Conservation (phyloP, 1,140 invertebrate species). For the Lordiphosa mommai region DNA sequence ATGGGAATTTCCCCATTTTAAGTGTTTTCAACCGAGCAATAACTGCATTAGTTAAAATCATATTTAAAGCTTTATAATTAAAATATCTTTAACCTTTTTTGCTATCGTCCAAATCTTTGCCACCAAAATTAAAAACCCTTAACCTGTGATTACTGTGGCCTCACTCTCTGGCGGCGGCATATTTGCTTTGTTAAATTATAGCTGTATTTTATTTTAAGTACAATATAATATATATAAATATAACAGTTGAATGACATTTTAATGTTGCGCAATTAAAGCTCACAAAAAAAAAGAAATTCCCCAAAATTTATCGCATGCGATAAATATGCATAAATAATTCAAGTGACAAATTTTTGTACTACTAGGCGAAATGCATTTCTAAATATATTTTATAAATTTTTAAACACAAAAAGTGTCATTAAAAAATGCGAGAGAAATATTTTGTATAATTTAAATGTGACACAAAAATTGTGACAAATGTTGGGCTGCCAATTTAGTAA, state of each 20-base stretch:
- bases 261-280: constrained; percentile 63
- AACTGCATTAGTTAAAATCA: no score
- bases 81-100: no score
- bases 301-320: constrained; percentile 59
- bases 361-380: constrained; percentile 25
- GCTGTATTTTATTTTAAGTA: no score
- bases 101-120: no score
- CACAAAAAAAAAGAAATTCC: constrained; percentile 12
- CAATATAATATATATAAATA: no score
- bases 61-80: no score
- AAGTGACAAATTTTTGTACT: constrained; percentile 38
- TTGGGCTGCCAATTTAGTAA: constrained; percentile 64
- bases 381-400: constrained; percentile 68
- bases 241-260: constrained; percentile 72
- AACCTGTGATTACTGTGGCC: no score
- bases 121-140: no score
- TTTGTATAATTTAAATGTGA: constrained; percentile 63
- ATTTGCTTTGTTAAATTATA: no score
- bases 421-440: constrained; percentile 51
- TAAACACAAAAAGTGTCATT: constrained; percentile 61
- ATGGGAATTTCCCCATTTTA: no score
- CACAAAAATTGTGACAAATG: constrained; percentile 64
- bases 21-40: no score
- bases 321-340: neutral
- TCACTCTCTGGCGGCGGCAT: no score